Evolutionary conservation across 2,888 invertebrate species (phyloP).

Genomic region (Labia minor): DNA sequence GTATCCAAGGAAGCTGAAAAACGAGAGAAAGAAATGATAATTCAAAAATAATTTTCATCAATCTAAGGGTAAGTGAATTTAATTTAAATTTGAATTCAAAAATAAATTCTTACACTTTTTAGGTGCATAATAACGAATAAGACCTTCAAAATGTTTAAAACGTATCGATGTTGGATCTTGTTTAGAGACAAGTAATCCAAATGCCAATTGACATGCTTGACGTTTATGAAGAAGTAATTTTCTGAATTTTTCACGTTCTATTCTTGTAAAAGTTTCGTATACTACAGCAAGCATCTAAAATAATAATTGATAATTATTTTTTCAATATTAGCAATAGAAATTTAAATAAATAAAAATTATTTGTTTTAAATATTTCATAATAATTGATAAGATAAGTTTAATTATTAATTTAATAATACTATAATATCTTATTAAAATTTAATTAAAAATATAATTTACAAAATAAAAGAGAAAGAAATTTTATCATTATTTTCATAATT

Average conservation of each 20-base stretch:
- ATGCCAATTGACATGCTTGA: slow-evolving; percentile 69
- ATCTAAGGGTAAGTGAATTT: no score
- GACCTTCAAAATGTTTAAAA: slow-evolving; percentile 66
- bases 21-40: slow-evolving; percentile 19
- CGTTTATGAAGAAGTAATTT: slow-evolving; percentile 71
- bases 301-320: no score
- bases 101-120: slow-evolving; percentile 48
- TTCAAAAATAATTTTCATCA: no score
- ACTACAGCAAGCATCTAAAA: slow-evolving; percentile 75
- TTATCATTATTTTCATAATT: no score
- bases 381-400: slow-evolving; percentile 13
- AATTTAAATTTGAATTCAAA: no score
- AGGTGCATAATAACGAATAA: slow-evolving; percentile 67
- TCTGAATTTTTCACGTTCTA: slow-evolving; percentile 75
- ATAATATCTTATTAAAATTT: no score
- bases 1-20: slow-evolving; percentile 55
- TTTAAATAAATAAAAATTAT: not conserved
- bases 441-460: no score
- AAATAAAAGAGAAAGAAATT: no score
- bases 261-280: slow-evolving; percentile 77
- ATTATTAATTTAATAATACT: no score
- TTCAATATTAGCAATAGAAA: no score
- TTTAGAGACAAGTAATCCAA: slow-evolving; percentile 66
- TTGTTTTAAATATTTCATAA: not conserved
- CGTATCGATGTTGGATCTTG: slow-evolving; percentile 56